Evolutionary conservation across 2,113 vertebrate species (phyloP).

Genomic region (Tragulus kanchil): DNA sequence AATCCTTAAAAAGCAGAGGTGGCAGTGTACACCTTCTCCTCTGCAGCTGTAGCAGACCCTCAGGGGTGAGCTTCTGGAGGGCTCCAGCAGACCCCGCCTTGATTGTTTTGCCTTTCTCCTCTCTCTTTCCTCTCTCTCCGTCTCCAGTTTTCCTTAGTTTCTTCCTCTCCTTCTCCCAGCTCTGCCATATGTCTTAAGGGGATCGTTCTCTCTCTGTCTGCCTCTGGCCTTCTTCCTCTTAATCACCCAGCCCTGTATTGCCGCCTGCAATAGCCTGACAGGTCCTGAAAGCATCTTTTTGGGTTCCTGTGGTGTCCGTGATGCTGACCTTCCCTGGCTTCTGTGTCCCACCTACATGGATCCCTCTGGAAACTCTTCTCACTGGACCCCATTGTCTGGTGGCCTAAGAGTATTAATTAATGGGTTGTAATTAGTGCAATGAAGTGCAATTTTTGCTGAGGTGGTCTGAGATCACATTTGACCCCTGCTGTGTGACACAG

Average conservation of each 20-base stretch:
- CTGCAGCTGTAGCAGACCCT: rapidly evolving
- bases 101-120: neutral
- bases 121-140: neutral
- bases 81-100: rapidly evolving
- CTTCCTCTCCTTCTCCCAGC: neutral
- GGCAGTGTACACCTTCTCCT: rapidly evolving
- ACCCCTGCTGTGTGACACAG: neutral
- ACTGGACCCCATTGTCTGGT: neutral
- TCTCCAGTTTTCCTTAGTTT: neutral
- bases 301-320: no score
- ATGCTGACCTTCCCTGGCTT: neutral
- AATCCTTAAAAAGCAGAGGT: neutral
- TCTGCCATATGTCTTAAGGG: neutral
- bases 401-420: neutral
- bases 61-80: rapidly evolving
- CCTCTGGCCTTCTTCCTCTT: neutral
- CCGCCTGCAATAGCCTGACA: rapidly evolving
- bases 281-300: neutral
- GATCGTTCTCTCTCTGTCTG: neutral
- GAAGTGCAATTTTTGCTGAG: neutral
- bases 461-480: neutral
- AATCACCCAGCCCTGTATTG: neutral
- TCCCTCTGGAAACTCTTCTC: neutral
- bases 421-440: neutral
- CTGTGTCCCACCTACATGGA: neutral